Base-by-base conservation (phyloP, 2,888 invertebrate species). In the Brachypalpus laphriformis region DNA sequence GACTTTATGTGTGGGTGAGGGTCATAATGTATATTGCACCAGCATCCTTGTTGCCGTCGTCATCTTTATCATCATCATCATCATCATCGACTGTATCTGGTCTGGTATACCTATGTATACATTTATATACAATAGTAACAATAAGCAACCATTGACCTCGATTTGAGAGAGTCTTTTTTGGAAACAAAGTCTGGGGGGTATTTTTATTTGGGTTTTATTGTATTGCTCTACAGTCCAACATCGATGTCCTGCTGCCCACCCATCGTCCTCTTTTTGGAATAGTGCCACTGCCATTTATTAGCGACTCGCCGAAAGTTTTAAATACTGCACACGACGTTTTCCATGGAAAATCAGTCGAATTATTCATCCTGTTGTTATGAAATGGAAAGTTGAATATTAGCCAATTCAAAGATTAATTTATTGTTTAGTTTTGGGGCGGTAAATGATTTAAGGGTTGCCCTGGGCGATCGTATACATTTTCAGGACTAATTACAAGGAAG, bases 361-460 rank as follows among this genome's bases (percentile, higher is more conserved):
- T 83, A 65, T 56, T 61, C 28, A 11, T 71, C 34, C 57, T 71
- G 49, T 54, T 85, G 65, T 66, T 65, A 54, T 59, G 75, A 70
- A 85, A 85, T 81, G 61, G 76, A 85, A 85, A 85, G 85, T 76
- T 85, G 85, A 85, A 61, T 76, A 76, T 85, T 81, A 75, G 85
- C 85, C 85, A 85, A 85, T 54, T 76, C 61, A 54, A 18, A 81
- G 80, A 85, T 81, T 75, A 85, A 85, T 85, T 85, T 85, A 85
- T 81, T 71, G 81, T 71, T 71, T 66, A 37, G 51, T 61, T 59
- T 54, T 14, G 16, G 63, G 63, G 28, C 42, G 14, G 7, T 65
- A 20, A 14, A 61, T 70, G 70, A 82, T 71, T 82, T 70, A 76
- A n/a, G 25, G 11, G 4, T 11, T 7, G 14, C n/a, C 49, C 65